A percentile compares a stretch with the other conserved stretches of the same genome.
Conservation (phyloP, 2,797 vertebrate species). For the Eulemur rubriventer region DNA sequence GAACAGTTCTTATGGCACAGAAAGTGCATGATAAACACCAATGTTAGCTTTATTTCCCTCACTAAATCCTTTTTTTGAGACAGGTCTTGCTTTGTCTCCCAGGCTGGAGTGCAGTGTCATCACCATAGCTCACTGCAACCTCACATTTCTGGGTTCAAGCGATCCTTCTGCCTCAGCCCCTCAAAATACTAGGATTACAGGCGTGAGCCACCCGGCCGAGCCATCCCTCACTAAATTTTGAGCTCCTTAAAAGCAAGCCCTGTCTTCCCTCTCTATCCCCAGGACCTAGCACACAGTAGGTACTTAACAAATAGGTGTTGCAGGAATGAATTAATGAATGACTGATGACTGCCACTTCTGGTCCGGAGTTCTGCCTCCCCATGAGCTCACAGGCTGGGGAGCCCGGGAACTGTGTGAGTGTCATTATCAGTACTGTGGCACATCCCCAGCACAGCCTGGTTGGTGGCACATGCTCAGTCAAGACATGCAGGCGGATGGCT, state of each 20-base stretch:
- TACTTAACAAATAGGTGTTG: neutral
- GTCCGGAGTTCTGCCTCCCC: neutral
- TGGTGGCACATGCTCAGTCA: neutral
- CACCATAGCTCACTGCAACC: neutral
- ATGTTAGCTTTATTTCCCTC: neutral
- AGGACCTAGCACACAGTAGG: neutral
- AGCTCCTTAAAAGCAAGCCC: neutral
- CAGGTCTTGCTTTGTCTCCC: neutral
- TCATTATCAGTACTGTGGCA: neutral
- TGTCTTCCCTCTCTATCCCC: neutral
- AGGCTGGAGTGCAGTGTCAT: neutral
- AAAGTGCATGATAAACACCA: neutral
- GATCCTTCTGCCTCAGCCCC: neutral
- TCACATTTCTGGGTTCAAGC: neutral
- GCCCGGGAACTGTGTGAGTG: fast-evolving
- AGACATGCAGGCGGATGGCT: fast-evolving
- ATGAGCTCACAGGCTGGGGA: neutral
- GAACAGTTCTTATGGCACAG: neutral
- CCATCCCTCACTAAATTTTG: neutral
- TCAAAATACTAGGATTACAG: neutral
- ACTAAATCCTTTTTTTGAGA: neutral
- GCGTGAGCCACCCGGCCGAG: fast-evolving
- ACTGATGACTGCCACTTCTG: neutral
- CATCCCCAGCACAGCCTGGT: neutral
- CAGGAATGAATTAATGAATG: neutral